A percentile compares a stretch with the other conserved stretches of the same genome.
These are phyloP conservation scores for Amblyornis subalaris DNA, from an alignment of 2,113 vertebrate species.

Conservation along the genomic window DNA sequence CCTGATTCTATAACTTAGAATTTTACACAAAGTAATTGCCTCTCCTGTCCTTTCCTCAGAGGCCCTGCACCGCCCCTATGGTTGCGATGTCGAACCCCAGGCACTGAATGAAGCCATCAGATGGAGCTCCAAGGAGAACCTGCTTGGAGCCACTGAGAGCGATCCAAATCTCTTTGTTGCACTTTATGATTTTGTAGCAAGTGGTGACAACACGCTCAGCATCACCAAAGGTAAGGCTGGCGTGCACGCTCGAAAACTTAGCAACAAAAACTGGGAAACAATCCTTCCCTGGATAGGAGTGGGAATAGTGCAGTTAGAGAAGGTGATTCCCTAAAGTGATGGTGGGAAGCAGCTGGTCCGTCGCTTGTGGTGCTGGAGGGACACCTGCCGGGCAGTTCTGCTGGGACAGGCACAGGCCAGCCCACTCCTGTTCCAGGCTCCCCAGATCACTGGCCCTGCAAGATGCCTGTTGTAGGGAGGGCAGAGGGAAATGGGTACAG, in stretches of 20 bases:
- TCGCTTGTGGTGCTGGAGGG: neutral
- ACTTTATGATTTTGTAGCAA: conserved; percentile 99
- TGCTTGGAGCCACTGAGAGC: conserved; percentile 93
- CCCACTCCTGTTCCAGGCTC: neutral
- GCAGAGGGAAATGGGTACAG: neutral
- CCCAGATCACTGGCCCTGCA: accelerated
- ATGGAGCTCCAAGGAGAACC: conserved; percentile 99
- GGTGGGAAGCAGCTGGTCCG: accelerated
- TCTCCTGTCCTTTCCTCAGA: conserved; percentile 71
- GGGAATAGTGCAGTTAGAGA: neutral
- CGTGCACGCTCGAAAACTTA: too few relatives aligned
- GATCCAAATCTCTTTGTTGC: conserved; percentile 99
- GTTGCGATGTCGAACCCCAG: conserved; percentile 83
- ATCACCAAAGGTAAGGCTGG: conserved; percentile 91
- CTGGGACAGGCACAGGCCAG: neutral
- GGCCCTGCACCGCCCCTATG: conserved; percentile 90
- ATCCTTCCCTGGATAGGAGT: accelerated
- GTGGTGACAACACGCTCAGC: conserved; percentile 99
- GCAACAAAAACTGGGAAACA: neutral
- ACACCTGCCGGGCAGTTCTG: neutral
- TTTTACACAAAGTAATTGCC: neutral
- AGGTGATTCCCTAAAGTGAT: accelerated
- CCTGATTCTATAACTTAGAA: neutral
- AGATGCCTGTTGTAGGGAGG: neutral
- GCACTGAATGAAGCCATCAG: conserved; percentile 93